phyloP scores from a whole-genome alignment of 2,888 invertebrate genomes.

The Synanthedon vespiformis region DNA sequence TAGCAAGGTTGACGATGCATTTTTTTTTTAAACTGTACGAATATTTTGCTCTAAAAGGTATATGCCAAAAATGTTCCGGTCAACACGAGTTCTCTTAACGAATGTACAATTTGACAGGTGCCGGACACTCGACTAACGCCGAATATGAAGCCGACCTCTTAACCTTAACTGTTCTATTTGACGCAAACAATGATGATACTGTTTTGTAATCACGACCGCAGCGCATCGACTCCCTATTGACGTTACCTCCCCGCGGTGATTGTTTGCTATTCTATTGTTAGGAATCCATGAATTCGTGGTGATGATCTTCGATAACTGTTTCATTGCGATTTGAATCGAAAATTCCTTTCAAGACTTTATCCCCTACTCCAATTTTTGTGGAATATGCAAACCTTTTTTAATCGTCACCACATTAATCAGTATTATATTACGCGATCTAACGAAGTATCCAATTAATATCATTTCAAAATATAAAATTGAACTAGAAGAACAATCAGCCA shows the following conservation, averaged over 20 bases:
- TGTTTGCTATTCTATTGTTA: neutral
- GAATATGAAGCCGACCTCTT: constrained; percentile 13
- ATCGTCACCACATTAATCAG: too few relatives aligned
- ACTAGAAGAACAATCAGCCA: neutral
- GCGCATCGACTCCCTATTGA: neutral
- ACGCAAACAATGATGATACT: constrained; percentile 24
- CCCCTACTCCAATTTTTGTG: too few relatives aligned
- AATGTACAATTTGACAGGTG: constrained; percentile 22
- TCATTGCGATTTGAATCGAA: neutral
- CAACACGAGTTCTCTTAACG: neutral
- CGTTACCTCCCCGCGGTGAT: neutral
- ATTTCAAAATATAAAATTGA: neutral
- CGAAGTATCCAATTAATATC: neutral
- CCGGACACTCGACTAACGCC: constrained; percentile 15
- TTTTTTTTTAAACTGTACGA: too few relatives aligned
- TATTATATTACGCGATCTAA: neutral
- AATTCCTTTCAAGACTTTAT: too few relatives aligned
- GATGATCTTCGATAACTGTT: neutral
- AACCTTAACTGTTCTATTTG: constrained; percentile 22
- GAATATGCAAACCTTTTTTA: too few relatives aligned
- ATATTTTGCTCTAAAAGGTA: too few relatives aligned
- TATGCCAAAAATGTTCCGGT: neutral
- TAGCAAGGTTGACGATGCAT: too few relatives aligned
- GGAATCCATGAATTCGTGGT: neutral
- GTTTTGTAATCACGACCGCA: constrained; percentile 17